Conservation (phyloP, 1,140 invertebrate genomes). For the Halictus rubicundus region DNA sequence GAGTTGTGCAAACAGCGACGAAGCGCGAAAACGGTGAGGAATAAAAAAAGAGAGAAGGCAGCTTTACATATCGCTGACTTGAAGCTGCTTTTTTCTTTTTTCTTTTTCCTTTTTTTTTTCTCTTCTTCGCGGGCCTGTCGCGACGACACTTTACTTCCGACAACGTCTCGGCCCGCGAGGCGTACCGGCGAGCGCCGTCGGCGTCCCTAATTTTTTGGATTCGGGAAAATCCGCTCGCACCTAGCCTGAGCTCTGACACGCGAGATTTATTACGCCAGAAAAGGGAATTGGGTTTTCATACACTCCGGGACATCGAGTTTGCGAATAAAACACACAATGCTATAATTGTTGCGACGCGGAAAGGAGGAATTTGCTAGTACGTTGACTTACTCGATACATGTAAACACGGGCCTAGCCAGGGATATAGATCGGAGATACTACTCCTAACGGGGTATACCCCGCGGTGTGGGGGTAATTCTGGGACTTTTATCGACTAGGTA, state of each 20-base stretch:
- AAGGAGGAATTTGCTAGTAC: no score
- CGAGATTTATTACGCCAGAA: neutral
- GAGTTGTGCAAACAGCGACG: slow-evolving; percentile 46
- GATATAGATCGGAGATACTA: no score
- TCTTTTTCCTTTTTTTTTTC: no score
- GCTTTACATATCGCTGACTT: slow-evolving; percentile 49
- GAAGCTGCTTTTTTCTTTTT: slow-evolving; percentile 18
- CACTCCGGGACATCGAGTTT: no score
- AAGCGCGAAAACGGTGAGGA: neutral
- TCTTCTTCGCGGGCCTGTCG: neutral
- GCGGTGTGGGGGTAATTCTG: no score
- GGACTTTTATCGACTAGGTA: no score
- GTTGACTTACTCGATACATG: no score
- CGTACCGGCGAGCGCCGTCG: neutral
- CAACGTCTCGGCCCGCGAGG: neutral
- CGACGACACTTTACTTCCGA: neutral
- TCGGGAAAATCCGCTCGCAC: slow-evolving; percentile 6
- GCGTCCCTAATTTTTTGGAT: slow-evolving; percentile 28
- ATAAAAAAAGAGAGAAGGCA: neutral
- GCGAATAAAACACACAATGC: no score
- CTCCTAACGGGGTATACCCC: no score
- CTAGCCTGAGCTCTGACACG: neutral
- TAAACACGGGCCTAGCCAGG: no score
- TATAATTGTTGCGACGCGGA: no score
- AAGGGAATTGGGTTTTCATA: neutral